phyloP scores from a whole-genome alignment of 2,113 vertebrate genomes.

The Alethe castanea region DNA sequence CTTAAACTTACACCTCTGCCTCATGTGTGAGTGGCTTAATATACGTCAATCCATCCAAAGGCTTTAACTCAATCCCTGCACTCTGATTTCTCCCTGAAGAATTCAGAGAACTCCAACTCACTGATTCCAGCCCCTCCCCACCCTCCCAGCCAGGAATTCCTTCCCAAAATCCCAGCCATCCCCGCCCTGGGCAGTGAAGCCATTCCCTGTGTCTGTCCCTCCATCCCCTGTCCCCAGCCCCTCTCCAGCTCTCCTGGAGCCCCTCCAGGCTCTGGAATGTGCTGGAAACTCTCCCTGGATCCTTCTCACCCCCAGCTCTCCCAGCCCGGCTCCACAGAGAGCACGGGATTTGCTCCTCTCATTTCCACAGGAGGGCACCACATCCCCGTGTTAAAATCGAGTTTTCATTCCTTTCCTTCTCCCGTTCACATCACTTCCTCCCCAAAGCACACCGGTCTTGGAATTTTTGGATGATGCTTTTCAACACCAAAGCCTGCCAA shows the following conservation, averaged over 20 bases:
- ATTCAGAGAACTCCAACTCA: too few species aligned
- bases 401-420: accelerated
- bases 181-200: neutral
- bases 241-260: neutral
- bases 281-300: neutral
- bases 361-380: constrained; percentile 3
- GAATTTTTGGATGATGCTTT: accelerated
- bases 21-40: too few species aligned
- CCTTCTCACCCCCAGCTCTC: neutral
- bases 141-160: neutral
- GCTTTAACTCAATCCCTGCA: too few species aligned
- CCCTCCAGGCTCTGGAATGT: neutral
- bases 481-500: neutral
- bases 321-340: neutral
- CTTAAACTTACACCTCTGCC: neutral
- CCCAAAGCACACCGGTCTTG: neutral
- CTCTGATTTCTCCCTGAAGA: too few species aligned
- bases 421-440: accelerated
- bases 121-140: too few species aligned
- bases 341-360: neutral
- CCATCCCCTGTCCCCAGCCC: neutral
- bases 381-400: accelerated
- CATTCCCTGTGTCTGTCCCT: neutral
- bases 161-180: accelerated
- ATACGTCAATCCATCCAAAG: too few species aligned